A percentile compares a stretch with the other conserved stretches of the same genome.
Evolutionary conservation across 2,113 vertebrate species (phyloP).

Genomic region (Poeciliopsis retropinna): DNA sequence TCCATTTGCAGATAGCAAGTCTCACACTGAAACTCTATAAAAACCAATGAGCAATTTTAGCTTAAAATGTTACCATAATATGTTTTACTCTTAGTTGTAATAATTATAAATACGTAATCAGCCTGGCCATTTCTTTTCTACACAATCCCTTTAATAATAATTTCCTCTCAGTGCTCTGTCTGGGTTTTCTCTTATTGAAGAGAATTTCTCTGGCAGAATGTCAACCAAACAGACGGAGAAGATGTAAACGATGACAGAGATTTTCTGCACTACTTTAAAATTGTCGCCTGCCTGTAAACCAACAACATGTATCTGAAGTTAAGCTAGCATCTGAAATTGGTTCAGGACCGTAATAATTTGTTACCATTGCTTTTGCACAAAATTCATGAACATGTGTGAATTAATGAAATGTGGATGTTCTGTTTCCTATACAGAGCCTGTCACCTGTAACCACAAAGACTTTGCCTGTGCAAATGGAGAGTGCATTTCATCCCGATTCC

Average conservation of each 20-base stretch:
- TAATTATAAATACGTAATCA: background rate
- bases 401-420: conserved; percentile 22
- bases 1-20: background rate
- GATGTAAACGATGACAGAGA: too few species aligned
- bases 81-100: background rate
- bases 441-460: conserved; percentile 94
- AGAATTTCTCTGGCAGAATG: too few species aligned
- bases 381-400: conserved; percentile 16
- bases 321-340: too few species aligned
- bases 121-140: too few species aligned
- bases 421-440: conserved; percentile 82
- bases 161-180: too few species aligned
- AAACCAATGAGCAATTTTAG: background rate
- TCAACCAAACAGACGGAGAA: too few species aligned
- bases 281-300: too few species aligned
- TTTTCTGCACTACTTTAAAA: too few species aligned
- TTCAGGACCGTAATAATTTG: background rate
- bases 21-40: background rate
- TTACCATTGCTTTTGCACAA: conserved; percentile 43
- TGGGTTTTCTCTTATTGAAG: too few species aligned
- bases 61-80: background rate
- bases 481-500: conserved; percentile 93
- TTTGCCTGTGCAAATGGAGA: conserved; percentile 94
- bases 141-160: too few species aligned
- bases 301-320: too few species aligned